phyloP scores from a whole-genome alignment of 2,888 invertebrate genomes.

The Atrina japonica region DNA sequence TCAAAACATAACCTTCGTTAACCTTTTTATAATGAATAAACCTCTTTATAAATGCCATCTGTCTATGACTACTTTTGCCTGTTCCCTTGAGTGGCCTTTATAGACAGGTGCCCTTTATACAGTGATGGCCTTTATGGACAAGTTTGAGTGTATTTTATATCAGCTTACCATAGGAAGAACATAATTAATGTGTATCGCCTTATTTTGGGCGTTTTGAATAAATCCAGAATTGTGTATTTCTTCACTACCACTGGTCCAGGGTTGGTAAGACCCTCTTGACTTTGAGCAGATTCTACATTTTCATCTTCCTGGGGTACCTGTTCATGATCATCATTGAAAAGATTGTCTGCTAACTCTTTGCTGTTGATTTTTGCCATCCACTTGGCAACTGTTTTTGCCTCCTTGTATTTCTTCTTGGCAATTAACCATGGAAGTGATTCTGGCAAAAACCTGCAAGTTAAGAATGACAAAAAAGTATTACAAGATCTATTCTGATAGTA shows the following conservation, averaged over 20 bases:
- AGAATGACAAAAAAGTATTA: neutral
- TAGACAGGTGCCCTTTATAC: no score
- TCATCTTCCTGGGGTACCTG: neutral
- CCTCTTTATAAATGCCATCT: no score
- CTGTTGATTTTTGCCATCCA: constrained; percentile 60
- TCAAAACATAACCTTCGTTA: no score
- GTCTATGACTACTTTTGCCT: no score
- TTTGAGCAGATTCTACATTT: constrained; percentile 18
- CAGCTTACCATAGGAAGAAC: constrained; percentile 70
- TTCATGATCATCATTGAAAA: constrained; percentile 20
- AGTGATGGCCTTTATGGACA: no score
- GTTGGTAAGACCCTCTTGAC: constrained; percentile 15
- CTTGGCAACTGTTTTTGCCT: constrained; percentile 52
- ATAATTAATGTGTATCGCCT: constrained; percentile 67
- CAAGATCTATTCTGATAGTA: neutral
- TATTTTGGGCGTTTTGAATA: constrained; percentile 64
- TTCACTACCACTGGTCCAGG: neutral
- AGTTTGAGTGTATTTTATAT: no score
- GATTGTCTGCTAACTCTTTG: constrained; percentile 35
- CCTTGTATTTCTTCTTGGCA: constrained; percentile 52
- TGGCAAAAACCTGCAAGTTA: constrained; percentile 67
- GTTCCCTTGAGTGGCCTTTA: no score
- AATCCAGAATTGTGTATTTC: constrained; percentile 50
- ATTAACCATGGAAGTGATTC: constrained; percentile 73
- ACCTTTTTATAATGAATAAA: no score